Evolutionary conservation across 1,140 invertebrate species (phyloP), one percentile per base, ranked within the genome.

Genomic region (Drosophila melanica): DNA sequence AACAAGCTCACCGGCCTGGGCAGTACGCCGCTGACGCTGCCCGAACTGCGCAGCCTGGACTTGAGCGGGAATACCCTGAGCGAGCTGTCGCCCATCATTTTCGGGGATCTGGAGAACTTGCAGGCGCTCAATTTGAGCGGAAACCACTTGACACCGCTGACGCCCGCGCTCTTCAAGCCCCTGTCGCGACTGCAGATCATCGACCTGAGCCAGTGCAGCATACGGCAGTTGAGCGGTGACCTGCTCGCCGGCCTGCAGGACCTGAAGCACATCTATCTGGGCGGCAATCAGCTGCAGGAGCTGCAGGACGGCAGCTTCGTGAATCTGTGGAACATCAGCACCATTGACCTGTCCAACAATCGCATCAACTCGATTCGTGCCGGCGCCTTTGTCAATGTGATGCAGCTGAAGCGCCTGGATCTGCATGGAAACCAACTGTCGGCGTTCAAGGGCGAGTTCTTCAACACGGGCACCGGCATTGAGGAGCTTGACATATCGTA

Each of bases 371-470:
- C 94, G 44, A 96, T 97, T n/a, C 93, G 95, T 35, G 94, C 94
- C 23, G 93, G 94, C 0, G 93, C 95, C 14, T 95, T 95, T 92
- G 93, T 94, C 4, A 94, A 95, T 81, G 92, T 95, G 6, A 95
- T 95, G 93, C 95, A 95, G 62, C 93, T 97, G 39, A 93, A 94
- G 75, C 92, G 93, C 63, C 92, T 97, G 42, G 94, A 94, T 76
- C 81, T 97, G 8, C 94, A 93, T 65, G 94, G 94, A 10, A 97
- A 97, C 90, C 93, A 95, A 87, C 81, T 97, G 63, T 95, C 93
- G 44, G 94, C 95, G 1, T 97, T 97, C 79, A 96, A 96, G 92
- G 96, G 95, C 4, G 96, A 97, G 89, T 95, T 95, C 78, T 96
- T 96, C 82, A 95, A 95, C 53, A 95, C 95, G 3, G 94, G 94